Evolutionary conservation across 2,888 invertebrate species (phyloP), one percentile per base, ranked within the genome.

Genomic region (Eupithecia dodoneata): DNA sequence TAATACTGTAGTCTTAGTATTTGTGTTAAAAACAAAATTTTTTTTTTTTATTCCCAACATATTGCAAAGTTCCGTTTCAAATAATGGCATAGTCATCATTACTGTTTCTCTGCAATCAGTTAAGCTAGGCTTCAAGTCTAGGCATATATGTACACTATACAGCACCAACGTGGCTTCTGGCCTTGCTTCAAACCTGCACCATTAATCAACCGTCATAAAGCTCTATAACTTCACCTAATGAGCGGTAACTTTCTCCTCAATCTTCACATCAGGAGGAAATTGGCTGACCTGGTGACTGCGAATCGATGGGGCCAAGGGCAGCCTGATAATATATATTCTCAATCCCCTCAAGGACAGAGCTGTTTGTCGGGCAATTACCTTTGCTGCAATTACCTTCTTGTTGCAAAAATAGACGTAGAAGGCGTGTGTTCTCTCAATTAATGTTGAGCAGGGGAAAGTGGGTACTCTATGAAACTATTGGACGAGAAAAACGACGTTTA

Each of bases 231-330:
- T n/a, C 45, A 12, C 70, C 47, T 70, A 70, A 70, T 70, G 70
- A 70, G 70, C 18, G n/a, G 45, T 47, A 69, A 69, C 69, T 69
- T 18, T 69, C 18, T 69, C 55, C 15, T 45, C 49, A 78, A 78
- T 73, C 77, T 75, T 71, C 42, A 45, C 70, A 66, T 71, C 65
- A 71, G 59, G 66, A 73, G 76, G 44, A 78, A 78, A 79, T 77
- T 77, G 49, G 47, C 18, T 30, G 55, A 74, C 71, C 66, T 75
- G 71, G 73, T 73, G 44, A 73, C 70, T 63, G 69, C 73, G 71
- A 80, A 79, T 76, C 77, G 79, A 77, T 79, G 41, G 0, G 77
- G 78, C 66, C 81, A 81, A 81, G 81, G 81, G 72, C 55, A 63
- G 12, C 10, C 74, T 76, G 78, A 71, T 52, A 30, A 30, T 30